Evolutionary conservation across 2,113 vertebrate species (phyloP).

Genomic region (Gymnarchus niloticus): DNA sequence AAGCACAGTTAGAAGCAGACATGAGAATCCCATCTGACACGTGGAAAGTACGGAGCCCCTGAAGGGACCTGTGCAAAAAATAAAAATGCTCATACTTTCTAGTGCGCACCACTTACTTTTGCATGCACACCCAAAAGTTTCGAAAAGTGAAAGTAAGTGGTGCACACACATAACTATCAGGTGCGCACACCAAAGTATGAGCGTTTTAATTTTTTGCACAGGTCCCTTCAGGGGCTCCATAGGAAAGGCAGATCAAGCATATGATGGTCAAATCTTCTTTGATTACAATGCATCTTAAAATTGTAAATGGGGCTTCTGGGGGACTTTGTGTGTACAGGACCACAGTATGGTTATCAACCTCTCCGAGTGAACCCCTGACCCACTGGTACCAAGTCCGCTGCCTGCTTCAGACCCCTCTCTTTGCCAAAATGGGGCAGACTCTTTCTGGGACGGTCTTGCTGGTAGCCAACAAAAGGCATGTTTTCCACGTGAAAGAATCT

Average conservation of each 20-base stretch:
- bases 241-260: not conserved
- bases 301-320: not conserved
- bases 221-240: too few species aligned
- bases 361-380: slow-evolving; percentile 67
- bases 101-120: too few species aligned
- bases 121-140: too few species aligned
- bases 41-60: too few species aligned
- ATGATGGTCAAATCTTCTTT: not conserved
- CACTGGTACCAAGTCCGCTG: slow-evolving; percentile 73
- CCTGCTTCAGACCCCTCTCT: slow-evolving; percentile 71
- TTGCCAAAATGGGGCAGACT: slow-evolving; percentile 67
- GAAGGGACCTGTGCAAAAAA: too few species aligned
- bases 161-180: too few species aligned
- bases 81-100: too few species aligned
- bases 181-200: too few species aligned
- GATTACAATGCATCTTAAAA: not conserved
- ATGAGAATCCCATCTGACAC: not conserved
- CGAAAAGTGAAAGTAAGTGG: too few species aligned
- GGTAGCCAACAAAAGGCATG: slow-evolving; percentile 62
- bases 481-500: not conserved
- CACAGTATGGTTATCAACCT: slow-evolving; percentile 70
- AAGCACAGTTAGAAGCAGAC: not conserved
- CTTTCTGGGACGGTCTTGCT: slow-evolving; percentile 67
- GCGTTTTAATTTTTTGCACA: too few species aligned
- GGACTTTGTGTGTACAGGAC: slow-evolving; percentile 43